Conservation (phyloP, 1,140 invertebrate genomes). For the Mya arenaria region DNA sequence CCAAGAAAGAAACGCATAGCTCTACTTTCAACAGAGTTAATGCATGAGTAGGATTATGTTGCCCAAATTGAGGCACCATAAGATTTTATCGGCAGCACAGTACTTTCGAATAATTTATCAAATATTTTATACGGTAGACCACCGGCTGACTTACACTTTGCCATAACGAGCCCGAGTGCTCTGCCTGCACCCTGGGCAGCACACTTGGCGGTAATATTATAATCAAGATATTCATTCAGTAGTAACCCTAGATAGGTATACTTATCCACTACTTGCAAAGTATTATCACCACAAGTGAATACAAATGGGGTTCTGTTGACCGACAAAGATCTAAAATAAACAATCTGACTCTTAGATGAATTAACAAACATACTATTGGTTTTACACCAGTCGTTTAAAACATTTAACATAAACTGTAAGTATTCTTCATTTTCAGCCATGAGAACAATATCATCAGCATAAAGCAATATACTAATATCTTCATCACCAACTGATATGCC, state of each 20-base stretch:
- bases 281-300: background rate
- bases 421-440: background rate
- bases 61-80: slow-evolving; percentile 29
- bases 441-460: slow-evolving; percentile 42
- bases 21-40: slow-evolving; percentile 32
- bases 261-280: background rate
- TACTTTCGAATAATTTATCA: slow-evolving; percentile 33
- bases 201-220: slow-evolving; percentile 13
- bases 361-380: slow-evolving; percentile 8
- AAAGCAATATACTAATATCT: background rate
- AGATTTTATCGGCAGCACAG: background rate
- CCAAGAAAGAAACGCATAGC: slow-evolving; percentile 12
- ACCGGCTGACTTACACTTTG: slow-evolving; percentile 30
- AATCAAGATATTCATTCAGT: slow-evolving; percentile 33
- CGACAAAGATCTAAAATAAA: slow-evolving; percentile 11
- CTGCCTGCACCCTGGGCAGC: slow-evolving; percentile 1
- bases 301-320: background rate
- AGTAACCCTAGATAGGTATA: slow-evolving; percentile 24
- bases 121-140: slow-evolving; percentile 8
- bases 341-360: background rate
- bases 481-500: slow-evolving; percentile 20
- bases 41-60: slow-evolving; percentile 6
- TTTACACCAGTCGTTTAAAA: slow-evolving; percentile 8
- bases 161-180: slow-evolving; percentile 14
- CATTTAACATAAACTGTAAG: slow-evolving; percentile 8